A percentile compares a stretch with the other conserved stretches of the same genome.
Evolutionary conservation across 2,113 vertebrate species (phyloP).

Genomic region (Progne subis): DNA sequence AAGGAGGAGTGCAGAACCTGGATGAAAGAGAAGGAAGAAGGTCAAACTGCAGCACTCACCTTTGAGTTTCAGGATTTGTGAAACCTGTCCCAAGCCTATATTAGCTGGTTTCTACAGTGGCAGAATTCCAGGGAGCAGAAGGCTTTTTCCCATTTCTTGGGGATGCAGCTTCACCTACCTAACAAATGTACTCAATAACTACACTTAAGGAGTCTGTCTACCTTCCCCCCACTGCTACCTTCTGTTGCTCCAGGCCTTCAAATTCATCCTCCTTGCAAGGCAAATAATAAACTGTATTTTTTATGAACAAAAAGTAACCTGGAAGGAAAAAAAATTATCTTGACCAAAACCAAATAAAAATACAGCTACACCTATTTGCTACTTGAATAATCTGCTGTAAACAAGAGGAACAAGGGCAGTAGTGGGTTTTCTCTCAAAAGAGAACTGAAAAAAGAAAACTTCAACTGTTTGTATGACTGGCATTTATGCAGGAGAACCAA

Average conservation of each 20-base stretch:
- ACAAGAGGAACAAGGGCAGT: neutral
- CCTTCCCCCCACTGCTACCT: neutral
- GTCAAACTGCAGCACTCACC: neutral
- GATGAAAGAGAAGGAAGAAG: neutral
- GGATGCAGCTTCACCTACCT: neutral
- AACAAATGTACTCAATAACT: neutral
- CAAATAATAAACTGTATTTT: neutral
- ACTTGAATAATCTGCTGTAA: neutral
- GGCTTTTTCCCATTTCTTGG: neutral
- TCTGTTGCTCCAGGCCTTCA: neutral
- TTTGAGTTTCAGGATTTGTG: neutral
- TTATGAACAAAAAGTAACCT: neutral
- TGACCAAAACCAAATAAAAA: neutral
- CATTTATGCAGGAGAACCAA: neutral
- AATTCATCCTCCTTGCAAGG: neutral
- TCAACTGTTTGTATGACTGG: neutral
- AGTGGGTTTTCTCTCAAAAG: neutral
- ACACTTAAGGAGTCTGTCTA: neutral
- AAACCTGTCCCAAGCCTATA: neutral
- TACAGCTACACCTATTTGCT: neutral
- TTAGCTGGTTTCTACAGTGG: neutral
- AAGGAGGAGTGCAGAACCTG: slow-evolving; percentile 82
- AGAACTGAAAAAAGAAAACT: neutral
- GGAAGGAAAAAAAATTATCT: neutral
- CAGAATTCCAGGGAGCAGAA: neutral